Evolutionary conservation across 2,797 vertebrate genomes (phyloP).

Genomic region (Glyptemys insculpta): DNA sequence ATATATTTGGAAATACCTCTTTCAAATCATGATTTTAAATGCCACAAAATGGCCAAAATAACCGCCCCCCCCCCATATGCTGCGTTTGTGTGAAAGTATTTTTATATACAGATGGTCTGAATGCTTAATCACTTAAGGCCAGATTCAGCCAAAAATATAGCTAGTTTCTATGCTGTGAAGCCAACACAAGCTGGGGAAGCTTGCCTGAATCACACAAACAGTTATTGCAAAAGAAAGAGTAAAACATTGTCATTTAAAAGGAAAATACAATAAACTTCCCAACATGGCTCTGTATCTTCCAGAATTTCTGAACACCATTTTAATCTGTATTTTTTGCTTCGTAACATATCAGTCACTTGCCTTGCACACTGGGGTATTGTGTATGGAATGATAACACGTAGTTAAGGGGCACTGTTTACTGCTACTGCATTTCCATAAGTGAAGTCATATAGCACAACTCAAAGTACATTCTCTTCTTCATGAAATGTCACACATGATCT

Average conservation of each 20-base stretch:
- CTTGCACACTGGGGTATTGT: rapidly evolving
- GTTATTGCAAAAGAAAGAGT: neutral
- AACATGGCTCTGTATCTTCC: neutral
- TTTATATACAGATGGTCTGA: neutral
- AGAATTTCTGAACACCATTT: neutral
- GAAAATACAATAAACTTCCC: neutral
- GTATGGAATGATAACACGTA: neutral
- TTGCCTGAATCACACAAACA: neutral
- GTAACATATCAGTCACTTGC: neutral
- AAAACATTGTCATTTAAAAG: neutral
- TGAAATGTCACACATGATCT: neutral
- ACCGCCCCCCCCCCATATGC: neutral
- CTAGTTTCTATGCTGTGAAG: neutral
- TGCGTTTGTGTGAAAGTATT: neutral
- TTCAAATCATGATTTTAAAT: neutral
- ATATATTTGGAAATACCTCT: neutral
- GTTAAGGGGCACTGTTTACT: neutral
- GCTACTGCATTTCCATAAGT: neutral
- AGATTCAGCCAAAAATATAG: neutral
- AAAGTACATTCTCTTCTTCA: neutral
- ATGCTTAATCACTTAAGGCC: neutral
- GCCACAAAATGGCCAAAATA: neutral
- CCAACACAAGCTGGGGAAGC: neutral
- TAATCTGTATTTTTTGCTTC: neutral
- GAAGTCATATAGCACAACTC: rapidly evolving